Evolutionary conservation across 2,888 invertebrate genomes (phyloP).

Genomic region (Lordiphosa fenestrarum): DNA sequence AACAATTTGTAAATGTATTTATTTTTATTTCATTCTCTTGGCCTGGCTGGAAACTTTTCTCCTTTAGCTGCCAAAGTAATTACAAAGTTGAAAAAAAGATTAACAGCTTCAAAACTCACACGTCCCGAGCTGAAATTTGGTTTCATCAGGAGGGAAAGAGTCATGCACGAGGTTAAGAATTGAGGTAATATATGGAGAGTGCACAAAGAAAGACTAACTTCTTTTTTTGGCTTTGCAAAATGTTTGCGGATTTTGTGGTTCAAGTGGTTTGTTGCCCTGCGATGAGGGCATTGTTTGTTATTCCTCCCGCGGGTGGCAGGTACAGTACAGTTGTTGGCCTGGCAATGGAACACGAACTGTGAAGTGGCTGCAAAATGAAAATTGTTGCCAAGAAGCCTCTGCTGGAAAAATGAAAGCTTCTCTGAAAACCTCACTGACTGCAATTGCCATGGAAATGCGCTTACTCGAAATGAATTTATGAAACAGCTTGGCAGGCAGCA

Average conservation of each 20-base stretch:
- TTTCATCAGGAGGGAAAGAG: neutral
- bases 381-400: slow-evolving; percentile 68
- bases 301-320: slow-evolving; percentile 15
- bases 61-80: slow-evolving; percentile 70
- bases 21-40: neutral
- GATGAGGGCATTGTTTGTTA: slow-evolving; percentile 23
- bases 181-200: slow-evolving; percentile 47
- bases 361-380: slow-evolving; percentile 57
- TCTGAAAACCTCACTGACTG: slow-evolving; percentile 9
- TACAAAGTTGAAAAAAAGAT: slow-evolving; percentile 75
- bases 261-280: slow-evolving; percentile 34
- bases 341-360: slow-evolving; percentile 29
- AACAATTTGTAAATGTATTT: slow-evolving; percentile 53
- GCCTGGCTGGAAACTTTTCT: slow-evolving; percentile 49
- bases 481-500: too few relatives aligned
- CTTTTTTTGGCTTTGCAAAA: slow-evolving; percentile 40
- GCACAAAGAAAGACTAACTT: slow-evolving; percentile 11
- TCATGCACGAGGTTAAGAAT: slow-evolving; percentile 35
- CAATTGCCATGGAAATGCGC: slow-evolving; percentile 25
- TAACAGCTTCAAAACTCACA: slow-evolving; percentile 57
- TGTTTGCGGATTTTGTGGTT: slow-evolving; percentile 51
- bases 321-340: slow-evolving; percentile 7
- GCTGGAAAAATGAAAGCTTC: slow-evolving; percentile 3
- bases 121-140: slow-evolving; percentile 14
- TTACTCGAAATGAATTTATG: neutral